These are phyloP conservation scores for Melolontha melolontha DNA, from an alignment of 2,888 invertebrate genomes.

Conservation along the genomic window DNA sequence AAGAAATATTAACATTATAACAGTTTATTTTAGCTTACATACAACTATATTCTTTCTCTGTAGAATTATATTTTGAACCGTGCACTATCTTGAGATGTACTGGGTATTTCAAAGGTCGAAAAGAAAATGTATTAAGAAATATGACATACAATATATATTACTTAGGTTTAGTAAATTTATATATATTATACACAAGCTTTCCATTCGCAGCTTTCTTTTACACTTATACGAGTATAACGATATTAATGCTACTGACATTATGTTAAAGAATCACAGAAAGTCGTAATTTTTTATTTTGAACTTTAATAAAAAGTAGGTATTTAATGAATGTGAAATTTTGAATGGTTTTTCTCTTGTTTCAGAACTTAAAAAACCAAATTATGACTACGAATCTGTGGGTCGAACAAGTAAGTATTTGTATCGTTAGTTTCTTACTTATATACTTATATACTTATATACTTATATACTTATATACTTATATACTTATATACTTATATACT, in stretches of 20 bases:
- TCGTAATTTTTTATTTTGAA: no score
- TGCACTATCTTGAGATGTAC: background rate
- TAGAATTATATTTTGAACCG: no score
- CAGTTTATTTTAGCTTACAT: no score
- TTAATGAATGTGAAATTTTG: no score
- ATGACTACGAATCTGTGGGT: conserved; percentile 97
- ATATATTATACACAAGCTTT: background rate
- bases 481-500: no score
- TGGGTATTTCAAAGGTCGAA: background rate
- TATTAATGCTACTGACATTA: background rate
- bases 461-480: no score
- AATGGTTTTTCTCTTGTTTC: conserved; percentile 63
- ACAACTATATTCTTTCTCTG: no score
- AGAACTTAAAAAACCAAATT: conserved; percentile 96
- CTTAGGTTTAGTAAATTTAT: background rate
- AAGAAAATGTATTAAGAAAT: background rate
- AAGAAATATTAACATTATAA: background rate
- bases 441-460: no score
- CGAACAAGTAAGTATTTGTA: conserved; percentile 69
- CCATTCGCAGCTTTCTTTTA: background rate
- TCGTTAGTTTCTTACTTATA: background rate
- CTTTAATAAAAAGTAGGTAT: no score
- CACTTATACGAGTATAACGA: no score
- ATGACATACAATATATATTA: background rate
- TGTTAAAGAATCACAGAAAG: background rate